These are phyloP conservation scores for Junco hyemalis DNA, from an alignment of 2,113 vertebrate genomes.

Conservation along the genomic window DNA sequence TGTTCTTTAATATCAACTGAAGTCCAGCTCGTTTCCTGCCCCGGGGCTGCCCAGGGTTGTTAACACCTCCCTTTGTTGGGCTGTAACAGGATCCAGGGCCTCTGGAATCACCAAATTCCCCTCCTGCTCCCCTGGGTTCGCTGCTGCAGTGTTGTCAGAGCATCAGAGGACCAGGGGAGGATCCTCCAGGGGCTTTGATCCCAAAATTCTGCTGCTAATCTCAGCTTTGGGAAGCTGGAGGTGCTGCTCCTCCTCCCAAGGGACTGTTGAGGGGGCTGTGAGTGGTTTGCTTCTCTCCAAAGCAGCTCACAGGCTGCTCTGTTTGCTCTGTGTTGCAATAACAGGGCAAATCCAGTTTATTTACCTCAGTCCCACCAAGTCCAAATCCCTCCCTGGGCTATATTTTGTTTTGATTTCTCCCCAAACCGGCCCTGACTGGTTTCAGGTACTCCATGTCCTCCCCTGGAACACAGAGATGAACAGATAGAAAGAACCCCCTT, in stretches of 20 bases:
- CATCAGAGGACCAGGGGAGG: neutral
- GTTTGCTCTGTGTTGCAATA: neutral
- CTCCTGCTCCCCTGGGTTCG: neutral
- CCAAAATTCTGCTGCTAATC: neutral
- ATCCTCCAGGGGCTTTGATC: neutral
- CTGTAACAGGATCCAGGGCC: neutral
- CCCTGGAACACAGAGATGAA: neutral
- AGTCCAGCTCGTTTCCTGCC: neutral
- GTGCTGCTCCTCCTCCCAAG: neutral
- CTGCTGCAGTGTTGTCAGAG: neutral
- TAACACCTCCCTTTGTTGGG: neutral
- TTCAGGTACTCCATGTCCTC: conserved; percentile 13
- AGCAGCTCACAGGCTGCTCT: neutral
- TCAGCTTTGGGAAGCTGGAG: neutral
- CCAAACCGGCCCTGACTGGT: neutral
- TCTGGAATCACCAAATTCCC: neutral
- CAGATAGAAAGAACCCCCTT: neutral
- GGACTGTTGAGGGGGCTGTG: neutral
- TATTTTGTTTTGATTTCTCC: neutral
- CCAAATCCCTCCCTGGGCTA: neutral
- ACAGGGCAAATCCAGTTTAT: neutral
- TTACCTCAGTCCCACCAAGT: neutral
- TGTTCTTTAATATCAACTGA: neutral
- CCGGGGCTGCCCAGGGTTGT: neutral
- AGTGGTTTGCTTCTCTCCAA: neutral